Evolutionary conservation across 2,888 invertebrate genomes (phyloP), one percentile per base, ranked within the genome.

Genomic region (Lomographa bimaculata): DNA sequence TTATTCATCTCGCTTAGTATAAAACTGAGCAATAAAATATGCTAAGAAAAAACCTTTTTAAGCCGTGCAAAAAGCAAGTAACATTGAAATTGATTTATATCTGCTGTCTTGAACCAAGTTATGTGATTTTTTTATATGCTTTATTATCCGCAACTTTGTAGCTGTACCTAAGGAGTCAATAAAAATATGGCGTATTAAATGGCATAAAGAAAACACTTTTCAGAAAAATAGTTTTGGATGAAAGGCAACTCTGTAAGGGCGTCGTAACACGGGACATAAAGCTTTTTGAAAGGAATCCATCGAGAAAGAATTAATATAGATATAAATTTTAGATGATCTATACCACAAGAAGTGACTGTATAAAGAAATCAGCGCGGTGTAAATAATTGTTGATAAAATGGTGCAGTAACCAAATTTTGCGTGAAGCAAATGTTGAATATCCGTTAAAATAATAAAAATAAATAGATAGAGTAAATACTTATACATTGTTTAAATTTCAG

Each of bases 161-260:
- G 16, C 33, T 21, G 82, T 60, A 70, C 67, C 57, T 69, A 72
- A 51, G 45, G 47, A 82, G 79, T 84, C 80, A 82, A 81, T 77
- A 72, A 83, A 84, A 82, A 84, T 79, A 85, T 80, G 71, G 78
- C 79, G 76, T 81, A 85, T 77, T 74, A 85, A 85, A 86, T 80
- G 70, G 79, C 71, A 81, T 79, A 86, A 85, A 86, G 87, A 85
- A 86, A 85, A 86, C 84, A 83, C 68, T 87, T 87, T 87, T 85
- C 81, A 82, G 83, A 82, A 86, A 75, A 76, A 85, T 86, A 81
- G 81, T 87, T 75, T 66, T 53, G 77, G 59, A 81, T 82, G 79
- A 83, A 85, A 83, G 81, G 78, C 80, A 83, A 83, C 79, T 75
- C 34, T 79, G 77, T 81, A 80, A 80, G 77, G 69, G 64, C 64